Evolutionary conservation across 2,888 invertebrate genomes (phyloP), one percentile per base, ranked within the genome.

Genomic region (Julus scandinavius): DNA sequence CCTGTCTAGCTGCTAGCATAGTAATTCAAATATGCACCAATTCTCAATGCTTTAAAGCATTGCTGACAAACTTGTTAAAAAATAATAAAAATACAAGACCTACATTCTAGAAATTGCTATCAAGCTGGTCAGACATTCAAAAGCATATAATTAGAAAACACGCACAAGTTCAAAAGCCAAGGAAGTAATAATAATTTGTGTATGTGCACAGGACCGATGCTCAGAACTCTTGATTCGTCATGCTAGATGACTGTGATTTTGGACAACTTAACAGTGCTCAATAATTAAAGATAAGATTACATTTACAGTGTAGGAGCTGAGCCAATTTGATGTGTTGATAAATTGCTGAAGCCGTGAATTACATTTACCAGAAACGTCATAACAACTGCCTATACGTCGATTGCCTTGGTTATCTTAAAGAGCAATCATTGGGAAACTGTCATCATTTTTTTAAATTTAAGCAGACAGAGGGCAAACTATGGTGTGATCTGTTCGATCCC

Each of bases 281-380:
- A 38, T 80, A 80, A 20, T 72, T 72, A 72, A 20, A 80, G 80
- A 80, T 80, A 80, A 80, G 54, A 86, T 86, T 54, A 86, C 45
- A 54, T 49, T 0, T 50, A 45, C 11, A 17, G 86, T 13, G 86
- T 54, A 45, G 29, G 50, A 54, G 49, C 11, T 45, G 15, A 45
- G 15, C 45, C 86, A 50, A 86, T 86, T 86, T 45, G 86, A 86
- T 40, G 20, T 86, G 49, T 86, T 86, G 54, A 86, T 54, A 86
- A 38, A 86, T 85, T 45, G 40, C 17, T 49, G 4, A 20, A 29
- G 45, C 86, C 17, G 49, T 86, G 20, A 86, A 13, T 50, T 45
- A 86, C 2, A 45, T 38, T 45, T 86, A 38, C 15, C 38, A 80
- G 38, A 80, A 15, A 80, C 38, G 80, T 38, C 80, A 38, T 29